A percentile compares a stretch with the other conserved stretches of the same genome.
These are phyloP conservation scores for Coregonus ussuriensis DNA, from an alignment of 2,797 vertebrate species.

Conservation along the genomic window DNA sequence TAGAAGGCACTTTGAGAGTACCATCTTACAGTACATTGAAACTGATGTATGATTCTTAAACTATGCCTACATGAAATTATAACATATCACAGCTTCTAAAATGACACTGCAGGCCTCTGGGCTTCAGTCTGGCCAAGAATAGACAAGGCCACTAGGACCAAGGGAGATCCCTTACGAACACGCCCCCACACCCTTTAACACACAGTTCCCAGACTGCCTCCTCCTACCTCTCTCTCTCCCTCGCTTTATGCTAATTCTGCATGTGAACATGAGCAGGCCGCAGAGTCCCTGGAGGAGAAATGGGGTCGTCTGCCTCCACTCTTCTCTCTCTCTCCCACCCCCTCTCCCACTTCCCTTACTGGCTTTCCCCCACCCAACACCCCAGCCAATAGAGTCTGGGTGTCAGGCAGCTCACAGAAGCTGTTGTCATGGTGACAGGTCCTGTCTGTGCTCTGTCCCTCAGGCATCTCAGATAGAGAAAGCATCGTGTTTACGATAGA, in stretches of 20 bases:
- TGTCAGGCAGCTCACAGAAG: constrained; percentile 79
- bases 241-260: constrained; percentile 55
- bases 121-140: neutral
- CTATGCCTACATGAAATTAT: neutral
- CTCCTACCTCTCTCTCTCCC: constrained; percentile 24
- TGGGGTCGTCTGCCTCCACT: constrained; percentile 60
- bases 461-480: constrained; percentile 75
- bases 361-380: constrained; percentile 39
- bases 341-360: constrained; percentile 16
- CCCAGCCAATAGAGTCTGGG: constrained; percentile 76
- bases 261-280: constrained; percentile 51
- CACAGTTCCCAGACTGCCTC: constrained; percentile 28
- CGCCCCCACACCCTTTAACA: constrained; percentile 39
- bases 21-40: too few relatives aligned
- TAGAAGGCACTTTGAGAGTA: too few relatives aligned
- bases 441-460: constrained; percentile 78
- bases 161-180: constrained; percentile 46
- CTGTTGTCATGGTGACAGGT: constrained; percentile 83
- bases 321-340: constrained; percentile 57
- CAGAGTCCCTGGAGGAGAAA: constrained; percentile 65
- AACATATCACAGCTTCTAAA: too few relatives aligned
- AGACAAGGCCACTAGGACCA: constrained; percentile 32
- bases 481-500: constrained; percentile 72
- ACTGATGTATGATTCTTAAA: neutral
- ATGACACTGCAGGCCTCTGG: neutral